Evolutionary conservation across 2,797 vertebrate genomes (phyloP), one percentile per base, ranked within the genome.

Genomic region (Platalea minor): DNA sequence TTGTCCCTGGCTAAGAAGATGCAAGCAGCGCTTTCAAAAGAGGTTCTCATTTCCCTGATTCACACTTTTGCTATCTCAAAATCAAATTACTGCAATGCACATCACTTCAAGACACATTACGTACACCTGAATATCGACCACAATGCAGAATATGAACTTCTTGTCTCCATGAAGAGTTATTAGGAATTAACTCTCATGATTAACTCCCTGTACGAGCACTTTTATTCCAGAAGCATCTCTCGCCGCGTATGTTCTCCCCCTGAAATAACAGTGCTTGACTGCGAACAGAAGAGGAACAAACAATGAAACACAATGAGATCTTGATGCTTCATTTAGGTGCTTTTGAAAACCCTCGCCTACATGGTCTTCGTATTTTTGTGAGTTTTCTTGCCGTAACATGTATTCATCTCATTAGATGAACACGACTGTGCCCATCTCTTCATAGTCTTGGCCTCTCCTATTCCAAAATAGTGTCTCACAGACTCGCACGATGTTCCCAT

Each of bases 331-430:
- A 17, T 51, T 45, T 29, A 31, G 21, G 13, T 28, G 41, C 51
- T 51, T 59, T 31, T 26, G 46, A 80, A 94, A 75, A 70, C 29
- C n/a, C 33, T 3, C 67, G n/a, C 33, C 14, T 28, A 48, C 1
- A 0, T 3, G 7, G 46, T 28, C n/a, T 61, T 56, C 18, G 13
- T 0, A 0, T 9, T 45, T 64, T 43, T 28, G 56, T 23, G 3
- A 10, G 20, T 28, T 31, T 81, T 45, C n/a, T 77, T 17, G 31
- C n/a, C 46, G 17, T 51, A 46, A 33, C 14, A 21, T 2, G 15
- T 13, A 13, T 26, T 46, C 15, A 17, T 53, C 24, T 68, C 39
- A 7, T 28, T 7, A 56, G 21, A 46, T 14, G 2, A 69, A 45
- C 13, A 48, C 17, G 9, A n/a, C 5, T 14, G n/a, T 10, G 63